These are phyloP conservation scores for Dasyprocta punctata DNA, from an alignment of 2,113 vertebrate genomes.

Conservation along the genomic window DNA sequence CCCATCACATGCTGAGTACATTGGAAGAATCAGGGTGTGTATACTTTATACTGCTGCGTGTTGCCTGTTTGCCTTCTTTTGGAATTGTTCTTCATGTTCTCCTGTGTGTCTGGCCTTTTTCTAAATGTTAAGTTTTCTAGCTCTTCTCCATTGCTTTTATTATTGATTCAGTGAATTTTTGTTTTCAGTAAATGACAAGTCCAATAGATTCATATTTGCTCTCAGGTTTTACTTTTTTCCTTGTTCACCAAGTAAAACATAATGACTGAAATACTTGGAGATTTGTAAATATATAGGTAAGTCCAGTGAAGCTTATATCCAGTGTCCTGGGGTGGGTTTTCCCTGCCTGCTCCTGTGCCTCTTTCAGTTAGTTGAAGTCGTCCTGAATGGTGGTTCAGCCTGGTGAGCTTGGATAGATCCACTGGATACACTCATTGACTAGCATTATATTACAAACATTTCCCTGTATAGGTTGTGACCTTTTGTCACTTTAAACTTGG, in stretches of 20 bases:
- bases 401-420: not conserved
- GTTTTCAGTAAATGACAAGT: slow-evolving; percentile 7
- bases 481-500: slow-evolving; percentile 15
- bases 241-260: not conserved
- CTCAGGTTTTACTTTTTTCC: not conserved
- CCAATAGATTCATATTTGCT: not conserved
- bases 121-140: not conserved
- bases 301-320: not conserved
- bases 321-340: not conserved
- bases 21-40: not conserved
- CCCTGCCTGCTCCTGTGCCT: accelerated
- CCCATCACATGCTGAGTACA: not conserved
- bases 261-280: not conserved
- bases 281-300: not conserved
- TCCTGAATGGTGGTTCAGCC: not conserved
- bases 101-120: not conserved
- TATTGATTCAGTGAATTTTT: not conserved
- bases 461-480: not conserved
- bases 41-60: not conserved
- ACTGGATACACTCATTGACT: not conserved
- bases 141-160: not conserved
- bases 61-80: not conserved
- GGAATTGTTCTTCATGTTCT: not conserved
- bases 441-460: not conserved
- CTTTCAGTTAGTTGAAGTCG: slow-evolving; percentile 16